A percentile compares a stretch with the other conserved stretches of the same genome.
phyloP scores from a whole-genome alignment of 2,797 vertebrate species.

The Gallinago nigripennis region DNA sequence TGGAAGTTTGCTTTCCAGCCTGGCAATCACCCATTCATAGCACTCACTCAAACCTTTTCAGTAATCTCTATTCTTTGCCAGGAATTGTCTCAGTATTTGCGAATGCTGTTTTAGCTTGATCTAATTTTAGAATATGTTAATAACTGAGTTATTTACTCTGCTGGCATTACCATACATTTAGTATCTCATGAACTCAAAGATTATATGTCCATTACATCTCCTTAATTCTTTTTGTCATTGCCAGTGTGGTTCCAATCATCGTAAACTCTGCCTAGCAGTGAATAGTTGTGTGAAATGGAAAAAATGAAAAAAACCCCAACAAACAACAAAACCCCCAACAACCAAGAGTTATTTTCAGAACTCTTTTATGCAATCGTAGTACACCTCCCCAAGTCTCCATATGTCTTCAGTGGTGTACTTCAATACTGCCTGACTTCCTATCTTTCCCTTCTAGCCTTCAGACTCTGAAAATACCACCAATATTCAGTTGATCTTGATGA shows the following conservation, averaged over 20 bases:
- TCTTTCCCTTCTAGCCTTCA: neutral
- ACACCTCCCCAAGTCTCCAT: neutral
- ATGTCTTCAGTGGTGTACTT: neutral
- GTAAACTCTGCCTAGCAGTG: neutral
- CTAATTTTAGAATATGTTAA: constrained; percentile 50
- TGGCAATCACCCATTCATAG: constrained; percentile 15
- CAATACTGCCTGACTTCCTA: neutral
- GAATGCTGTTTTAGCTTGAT: constrained; percentile 17
- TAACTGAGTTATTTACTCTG: constrained; percentile 34
- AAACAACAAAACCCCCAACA: neutral
- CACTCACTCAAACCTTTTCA: constrained; percentile 24
- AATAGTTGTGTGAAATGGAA: neutral
- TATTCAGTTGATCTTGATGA: neutral
- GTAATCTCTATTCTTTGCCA: constrained; percentile 18
- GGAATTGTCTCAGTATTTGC: constrained; percentile 22
- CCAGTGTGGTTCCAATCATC: neutral
- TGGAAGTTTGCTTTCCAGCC: constrained; percentile 15
- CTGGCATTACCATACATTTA: neutral
- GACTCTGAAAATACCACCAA: neutral
- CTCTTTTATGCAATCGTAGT: neutral
- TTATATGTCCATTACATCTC: neutral
- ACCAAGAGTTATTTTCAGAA: neutral
- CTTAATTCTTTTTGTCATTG: constrained; percentile 21
- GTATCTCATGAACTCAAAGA: neutral
- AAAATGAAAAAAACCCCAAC: neutral